Evolutionary conservation across 2,888 invertebrate genomes (phyloP).

Genomic region (Drosophila greeni): DNA sequence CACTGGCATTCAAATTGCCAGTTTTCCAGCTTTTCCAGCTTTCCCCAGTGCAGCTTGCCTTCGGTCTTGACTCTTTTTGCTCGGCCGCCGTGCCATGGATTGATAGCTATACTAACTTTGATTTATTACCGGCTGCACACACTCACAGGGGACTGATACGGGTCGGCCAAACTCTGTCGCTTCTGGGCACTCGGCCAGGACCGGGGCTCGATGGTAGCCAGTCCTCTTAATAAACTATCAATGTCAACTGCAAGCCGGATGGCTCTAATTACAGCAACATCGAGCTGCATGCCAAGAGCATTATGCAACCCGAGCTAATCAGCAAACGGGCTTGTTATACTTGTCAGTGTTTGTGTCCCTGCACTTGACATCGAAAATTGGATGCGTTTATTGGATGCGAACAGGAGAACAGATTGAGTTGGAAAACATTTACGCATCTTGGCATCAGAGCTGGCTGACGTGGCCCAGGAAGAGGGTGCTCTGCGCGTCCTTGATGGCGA

Average conservation of each 20-base stretch:
- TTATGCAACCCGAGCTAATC: slow-evolving; percentile 34
- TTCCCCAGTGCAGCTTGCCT: slow-evolving; percentile 14
- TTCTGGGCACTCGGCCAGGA: slow-evolving; percentile 17
- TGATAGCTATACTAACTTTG: slow-evolving; percentile 67
- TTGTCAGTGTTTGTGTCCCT: slow-evolving; percentile 21
- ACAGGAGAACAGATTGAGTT: slow-evolving; percentile 17
- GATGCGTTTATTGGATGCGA: slow-evolving; percentile 44
- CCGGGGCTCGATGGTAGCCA: slow-evolving; percentile 3
- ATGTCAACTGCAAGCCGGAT: slow-evolving; percentile 31
- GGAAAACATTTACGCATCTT: slow-evolving; percentile 1
- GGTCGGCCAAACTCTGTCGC: slow-evolving; percentile 47
- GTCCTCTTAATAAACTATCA: slow-evolving; percentile 48
- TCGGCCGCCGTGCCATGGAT: slow-evolving; percentile 49
- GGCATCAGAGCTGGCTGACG: slow-evolving; percentile 22
- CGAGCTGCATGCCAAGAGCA: slow-evolving; percentile 8
- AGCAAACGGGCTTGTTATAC: slow-evolving; percentile 14
- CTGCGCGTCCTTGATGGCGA: slow-evolving; percentile 49
- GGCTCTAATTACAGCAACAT: slow-evolving; percentile 36
- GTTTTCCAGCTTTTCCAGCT: slow-evolving; percentile 23
- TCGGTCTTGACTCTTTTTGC: slow-evolving; percentile 26
- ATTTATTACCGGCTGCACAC: slow-evolving; percentile 56
- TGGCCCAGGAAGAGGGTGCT: slow-evolving; percentile 52
- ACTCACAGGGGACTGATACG: slow-evolving; percentile 42
- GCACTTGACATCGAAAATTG: slow-evolving; percentile 55
- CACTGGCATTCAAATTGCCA: slow-evolving; percentile 60